Evolutionary conservation across 2,888 invertebrate genomes (phyloP).

Genomic region (Neocrepidodera transversa): DNA sequence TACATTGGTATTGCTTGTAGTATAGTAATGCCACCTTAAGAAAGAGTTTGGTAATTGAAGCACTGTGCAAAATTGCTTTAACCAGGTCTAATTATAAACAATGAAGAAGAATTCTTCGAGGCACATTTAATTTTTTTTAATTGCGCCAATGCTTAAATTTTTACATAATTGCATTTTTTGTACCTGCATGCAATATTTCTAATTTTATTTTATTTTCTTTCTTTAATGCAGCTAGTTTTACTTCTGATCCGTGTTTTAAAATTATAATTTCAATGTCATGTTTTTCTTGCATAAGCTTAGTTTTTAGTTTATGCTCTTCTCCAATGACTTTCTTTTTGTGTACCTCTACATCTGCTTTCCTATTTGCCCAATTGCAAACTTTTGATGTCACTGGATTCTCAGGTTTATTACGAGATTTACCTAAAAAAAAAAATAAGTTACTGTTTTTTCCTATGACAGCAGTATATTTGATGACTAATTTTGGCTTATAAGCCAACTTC

Average conservation of each 20-base stretch:
- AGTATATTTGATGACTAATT: background rate
- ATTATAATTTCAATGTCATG: background rate
- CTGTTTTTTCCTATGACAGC: background rate
- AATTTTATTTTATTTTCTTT: background rate
- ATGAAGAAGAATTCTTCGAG: too few species aligned
- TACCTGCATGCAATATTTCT: background rate
- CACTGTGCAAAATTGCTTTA: too few species aligned
- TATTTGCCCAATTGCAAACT: background rate
- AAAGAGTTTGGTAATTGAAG: too few species aligned
- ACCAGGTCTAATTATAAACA: too few species aligned
- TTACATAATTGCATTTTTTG: constrained; percentile 6
- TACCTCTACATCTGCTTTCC: background rate
- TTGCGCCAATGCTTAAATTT: constrained; percentile 5
- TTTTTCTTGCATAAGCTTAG: background rate
- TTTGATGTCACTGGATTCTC: background rate
- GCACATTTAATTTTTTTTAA: too few species aligned
- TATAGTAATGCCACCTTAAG: too few species aligned
- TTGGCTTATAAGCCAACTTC: too few species aligned
- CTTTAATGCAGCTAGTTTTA: background rate
- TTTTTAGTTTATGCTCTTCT: background rate
- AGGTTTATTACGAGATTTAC: constrained; percentile 1
- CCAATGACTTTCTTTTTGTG: background rate
- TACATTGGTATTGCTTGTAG: too few species aligned
- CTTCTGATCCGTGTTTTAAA: background rate
- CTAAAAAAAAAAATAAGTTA: too few species aligned